Conservation (phyloP, 2,888 invertebrate genomes). For the Platerodrilus igneus region DNA sequence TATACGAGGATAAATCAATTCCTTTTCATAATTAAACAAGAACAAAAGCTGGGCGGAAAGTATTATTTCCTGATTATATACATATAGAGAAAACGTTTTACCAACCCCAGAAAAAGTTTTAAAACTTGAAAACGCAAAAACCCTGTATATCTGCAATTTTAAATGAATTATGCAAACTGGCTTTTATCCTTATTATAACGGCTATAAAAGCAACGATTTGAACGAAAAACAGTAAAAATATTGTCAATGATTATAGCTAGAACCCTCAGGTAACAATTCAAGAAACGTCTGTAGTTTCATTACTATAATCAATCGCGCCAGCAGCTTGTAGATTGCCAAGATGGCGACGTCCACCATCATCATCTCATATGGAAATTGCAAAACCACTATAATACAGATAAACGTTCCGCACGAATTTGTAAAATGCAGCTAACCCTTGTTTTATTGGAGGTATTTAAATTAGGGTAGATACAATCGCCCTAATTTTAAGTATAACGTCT, state of each 20-base stretch:
- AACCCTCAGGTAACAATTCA: slow-evolving; percentile 31
- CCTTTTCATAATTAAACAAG: slow-evolving; percentile 12
- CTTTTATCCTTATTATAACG: not conserved
- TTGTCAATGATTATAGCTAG: slow-evolving; percentile 23
- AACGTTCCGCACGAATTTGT: slow-evolving; percentile 45
- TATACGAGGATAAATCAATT: slow-evolving; percentile 13
- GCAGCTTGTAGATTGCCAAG: slow-evolving; percentile 36
- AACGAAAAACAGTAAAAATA: slow-evolving; percentile 26
- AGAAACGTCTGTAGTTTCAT: slow-evolving; percentile 34
- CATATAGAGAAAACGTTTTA: not conserved
- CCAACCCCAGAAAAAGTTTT: not conserved
- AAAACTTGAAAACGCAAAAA: not conserved
- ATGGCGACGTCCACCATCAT: slow-evolving; percentile 37
- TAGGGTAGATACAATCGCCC: no score
- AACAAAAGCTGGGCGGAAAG: not conserved
- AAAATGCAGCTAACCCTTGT: slow-evolving; percentile 43
- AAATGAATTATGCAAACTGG: not conserved
- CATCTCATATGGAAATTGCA: slow-evolving; percentile 46
- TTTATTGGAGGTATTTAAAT: slow-evolving; percentile 44
- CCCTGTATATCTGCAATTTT: no score
- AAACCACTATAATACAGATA: slow-evolving; percentile 46
- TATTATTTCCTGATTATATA: not conserved
- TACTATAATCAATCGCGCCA: slow-evolving; percentile 42
- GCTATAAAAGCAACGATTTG: slow-evolving; percentile 17
- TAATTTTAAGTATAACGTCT: no score